A percentile compares a stretch with the other conserved stretches of the same genome.
phyloP scores from a whole-genome alignment of 2,888 invertebrate genomes.

The Drosophila anceps region DNA sequence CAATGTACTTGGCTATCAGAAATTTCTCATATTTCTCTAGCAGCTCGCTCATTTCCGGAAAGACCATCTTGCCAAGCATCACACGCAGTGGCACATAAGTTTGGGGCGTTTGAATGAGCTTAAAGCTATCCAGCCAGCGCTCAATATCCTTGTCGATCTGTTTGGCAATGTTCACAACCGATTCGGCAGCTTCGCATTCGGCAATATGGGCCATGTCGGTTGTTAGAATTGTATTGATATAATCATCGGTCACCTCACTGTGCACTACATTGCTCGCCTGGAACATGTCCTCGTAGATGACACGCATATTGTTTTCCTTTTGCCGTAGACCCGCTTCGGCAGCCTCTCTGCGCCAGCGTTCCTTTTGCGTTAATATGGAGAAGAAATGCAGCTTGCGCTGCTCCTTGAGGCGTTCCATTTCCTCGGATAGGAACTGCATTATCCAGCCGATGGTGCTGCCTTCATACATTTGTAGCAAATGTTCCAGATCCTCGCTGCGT shows the following conservation, averaged over 20 bases:
- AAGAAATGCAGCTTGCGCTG: slow-evolving; percentile 93
- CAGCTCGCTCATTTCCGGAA: slow-evolving; percentile 57
- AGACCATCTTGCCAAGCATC: slow-evolving; percentile 61
- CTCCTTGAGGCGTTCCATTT: slow-evolving; percentile 90
- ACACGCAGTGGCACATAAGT: slow-evolving; percentile 64
- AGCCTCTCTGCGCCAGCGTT: slow-evolving; percentile 91
- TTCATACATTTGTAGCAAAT: slow-evolving; percentile 89
- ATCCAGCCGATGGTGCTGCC: slow-evolving; percentile 90
- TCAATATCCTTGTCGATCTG: slow-evolving; percentile 86
- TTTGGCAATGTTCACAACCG: slow-evolving; percentile 87
- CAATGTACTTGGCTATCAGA: slow-evolving; percentile 56
- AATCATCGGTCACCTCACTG: slow-evolving; percentile 88
- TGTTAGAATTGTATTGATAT: slow-evolving; percentile 88
- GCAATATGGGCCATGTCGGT: slow-evolving; percentile 88
- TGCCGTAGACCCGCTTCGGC: slow-evolving; percentile 92
- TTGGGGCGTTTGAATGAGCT: slow-evolving; percentile 69
- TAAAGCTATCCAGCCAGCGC: slow-evolving; percentile 71
- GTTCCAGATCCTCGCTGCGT: slow-evolving; percentile 69
- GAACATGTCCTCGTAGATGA: slow-evolving; percentile 93
- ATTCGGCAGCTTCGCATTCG: slow-evolving; percentile 86
- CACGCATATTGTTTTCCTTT: slow-evolving; percentile 89
- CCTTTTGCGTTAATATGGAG: slow-evolving; percentile 91
- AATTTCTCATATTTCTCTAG: slow-evolving; percentile 56
- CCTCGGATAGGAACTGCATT: slow-evolving; percentile 91
- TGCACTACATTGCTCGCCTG: slow-evolving; percentile 86